A percentile compares a stretch with the other conserved stretches of the same genome.
These are phyloP conservation scores for Brachionus koreanus DNA, from an alignment of 1,140 invertebrate genomes.

Conservation along the genomic window DNA sequence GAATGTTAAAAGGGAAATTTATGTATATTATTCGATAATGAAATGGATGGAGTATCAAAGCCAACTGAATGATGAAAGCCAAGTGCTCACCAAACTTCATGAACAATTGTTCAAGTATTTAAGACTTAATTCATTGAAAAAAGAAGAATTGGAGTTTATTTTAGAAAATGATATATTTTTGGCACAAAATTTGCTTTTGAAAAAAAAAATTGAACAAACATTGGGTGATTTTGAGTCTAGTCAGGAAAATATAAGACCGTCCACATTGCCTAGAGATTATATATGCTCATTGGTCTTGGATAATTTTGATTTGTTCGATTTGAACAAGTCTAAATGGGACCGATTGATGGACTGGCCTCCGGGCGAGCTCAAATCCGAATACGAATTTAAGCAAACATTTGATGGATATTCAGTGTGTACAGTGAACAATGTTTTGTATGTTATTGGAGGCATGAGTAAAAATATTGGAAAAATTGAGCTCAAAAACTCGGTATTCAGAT, in stretches of 20 bases:
- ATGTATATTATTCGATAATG: conserved; percentile 57
- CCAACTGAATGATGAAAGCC: background rate
- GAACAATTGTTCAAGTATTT: conserved; percentile 31
- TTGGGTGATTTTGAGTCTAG: background rate
- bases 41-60: conserved; percentile 57
- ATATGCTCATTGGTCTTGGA: background rate
- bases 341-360: background rate
- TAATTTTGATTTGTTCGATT: conserved; percentile 8
- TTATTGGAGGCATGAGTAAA: background rate
- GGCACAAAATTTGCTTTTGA: background rate
- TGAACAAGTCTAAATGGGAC: background rate
- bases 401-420: background rate
- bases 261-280: conserved; percentile 27
- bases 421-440: conserved; percentile 10
- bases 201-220: background rate
- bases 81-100: background rate
- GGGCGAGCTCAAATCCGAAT: background rate
- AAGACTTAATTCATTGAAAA: background rate
- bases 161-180: background rate
- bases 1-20: conserved; percentile 57
- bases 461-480: background rate
- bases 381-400: background rate
- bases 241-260: conserved; percentile 8
- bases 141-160: conserved; percentile 7
- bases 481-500: background rate